Evolutionary conservation across 2,797 vertebrate genomes (phyloP), one percentile per base, ranked within the genome.

Genomic region (Sebastes oblongus): DNA sequence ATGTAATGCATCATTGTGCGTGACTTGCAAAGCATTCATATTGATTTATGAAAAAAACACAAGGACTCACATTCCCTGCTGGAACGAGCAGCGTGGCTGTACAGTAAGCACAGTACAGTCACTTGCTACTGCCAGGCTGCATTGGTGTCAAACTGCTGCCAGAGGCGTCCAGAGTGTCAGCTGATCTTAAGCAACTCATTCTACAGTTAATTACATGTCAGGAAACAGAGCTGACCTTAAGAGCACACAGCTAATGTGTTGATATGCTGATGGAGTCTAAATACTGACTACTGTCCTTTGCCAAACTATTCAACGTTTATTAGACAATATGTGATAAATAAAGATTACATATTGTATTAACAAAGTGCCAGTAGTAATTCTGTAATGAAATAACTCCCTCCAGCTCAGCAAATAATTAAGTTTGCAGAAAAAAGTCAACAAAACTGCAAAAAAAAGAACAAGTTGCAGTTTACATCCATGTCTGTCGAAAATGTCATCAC

Each of bases 81-180:
- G n/a, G 50, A 78, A 68, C 50, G 78, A 77, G 72, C 64, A 71
- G 67, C n/a, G 62, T 52, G 55, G 65, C 34, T 65, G 81, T 88
- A 91, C 86, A 91, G 91, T 89, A 85, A 34, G 80, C 82, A 84
- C 67, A 73, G 67, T 84, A 75, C 65, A 90, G 90, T 85, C 80
- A 88, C 79, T 91, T 86, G 89, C 76, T 59, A 72, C 69, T 84
- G 89, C 88, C 90, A 73, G 70, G 60, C 66, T 66, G 79, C 78
- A 76, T 93, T 61, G 88, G 46, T 29, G 56, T 94, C 92, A 93
- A 83, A 75, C 77, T 34, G 46, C 60, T 65, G 82, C 88, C 77
- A 32, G 55, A 59, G 88, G 91, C 78, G 1, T 71, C 4, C 29
- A 61, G 30, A 79, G 82, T 62, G 89, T 90, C 80, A 88, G 78